These are phyloP conservation scores for Bergia sp. DNA, from an alignment of 92 coral and sea anemone species.

Conservation along the genomic window DNA sequence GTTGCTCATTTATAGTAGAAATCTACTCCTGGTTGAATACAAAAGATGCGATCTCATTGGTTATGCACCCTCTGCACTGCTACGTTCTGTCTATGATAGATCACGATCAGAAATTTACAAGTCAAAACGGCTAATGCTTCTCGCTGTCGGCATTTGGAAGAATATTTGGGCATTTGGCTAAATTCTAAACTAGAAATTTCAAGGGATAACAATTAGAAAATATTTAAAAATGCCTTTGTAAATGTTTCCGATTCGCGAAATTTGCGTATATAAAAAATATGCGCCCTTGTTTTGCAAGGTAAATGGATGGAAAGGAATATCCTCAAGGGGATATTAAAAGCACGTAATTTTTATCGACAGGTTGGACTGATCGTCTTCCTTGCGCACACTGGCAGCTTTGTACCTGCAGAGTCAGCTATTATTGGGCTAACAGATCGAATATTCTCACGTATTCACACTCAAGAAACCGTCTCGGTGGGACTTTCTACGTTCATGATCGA, in stretches of 20 bases:
- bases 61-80: too few species aligned
- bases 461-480: slow-evolving; percentile 95
- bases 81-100: background rate
- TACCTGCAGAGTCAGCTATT: slow-evolving; percentile 94
- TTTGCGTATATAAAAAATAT: too few species aligned
- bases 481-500: slow-evolving; percentile 98
- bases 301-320: too few species aligned
- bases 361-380: slow-evolving; percentile 93
- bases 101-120: background rate
- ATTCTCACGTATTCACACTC: slow-evolving; percentile 94
- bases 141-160: background rate
- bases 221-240: too few species aligned
- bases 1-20: background rate
- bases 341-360: slow-evolving; percentile 41
- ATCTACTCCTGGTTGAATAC: background rate
- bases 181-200: background rate
- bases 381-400: slow-evolving; percentile 97
- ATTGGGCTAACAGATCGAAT: slow-evolving; percentile 92
- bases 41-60: background rate
- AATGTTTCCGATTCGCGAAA: background rate
- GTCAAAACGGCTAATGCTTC: too few species aligned
- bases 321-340: background rate
- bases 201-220: too few species aligned
- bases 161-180: background rate
- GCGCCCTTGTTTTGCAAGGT: background rate